Evolutionary conservation across 2,113 vertebrate genomes (phyloP), one percentile per base, ranked within the genome.

Genomic region (Numida meleagris): DNA sequence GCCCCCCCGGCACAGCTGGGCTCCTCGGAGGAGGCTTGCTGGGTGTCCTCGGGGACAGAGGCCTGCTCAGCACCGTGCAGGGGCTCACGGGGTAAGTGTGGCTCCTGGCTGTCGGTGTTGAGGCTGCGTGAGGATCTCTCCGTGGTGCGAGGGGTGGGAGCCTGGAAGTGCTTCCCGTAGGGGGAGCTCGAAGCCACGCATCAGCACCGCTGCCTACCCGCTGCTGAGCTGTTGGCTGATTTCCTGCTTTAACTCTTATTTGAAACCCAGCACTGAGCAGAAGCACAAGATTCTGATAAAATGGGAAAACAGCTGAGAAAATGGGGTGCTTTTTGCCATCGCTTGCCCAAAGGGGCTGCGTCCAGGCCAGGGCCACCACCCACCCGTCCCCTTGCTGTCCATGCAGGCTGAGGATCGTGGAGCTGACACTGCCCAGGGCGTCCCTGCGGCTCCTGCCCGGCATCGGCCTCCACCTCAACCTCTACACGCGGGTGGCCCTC

Each of bases 31-130:
- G 95, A 82, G 97, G 97, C 3, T 58, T 97, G 61, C 97, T 98
- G 10, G 82, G 97, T 2, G 38, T 97, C 83, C 95, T 98, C 1
- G 92, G 97, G 3, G 96, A 98, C 85, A 97, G 97, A 4, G 96
- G 97, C 45, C 61, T 98, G 55, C 82, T 98, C 79, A 96, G 96
- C 95, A 97, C 97, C 0, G 57, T 97, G 42, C 96, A 97, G 79
- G 97, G 97, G 7, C 96, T 98, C 86, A 98, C 96, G 0, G 94
- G 97, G 97, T 98, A 96, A 98, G 97, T 46, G 73, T 4, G 6
- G 34, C 63, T 14, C 40, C 0, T 12, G 53, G 16, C 18, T 1
- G n/a, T 42, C n/a, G 57, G 13, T 27, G 2, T 2, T 0, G 0
- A 55, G 40, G 38, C 70, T 71, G 81, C 51, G 20, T 27, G 4